Evolutionary conservation across 2,888 invertebrate genomes (phyloP).

Genomic region (Halictus ligatus): DNA sequence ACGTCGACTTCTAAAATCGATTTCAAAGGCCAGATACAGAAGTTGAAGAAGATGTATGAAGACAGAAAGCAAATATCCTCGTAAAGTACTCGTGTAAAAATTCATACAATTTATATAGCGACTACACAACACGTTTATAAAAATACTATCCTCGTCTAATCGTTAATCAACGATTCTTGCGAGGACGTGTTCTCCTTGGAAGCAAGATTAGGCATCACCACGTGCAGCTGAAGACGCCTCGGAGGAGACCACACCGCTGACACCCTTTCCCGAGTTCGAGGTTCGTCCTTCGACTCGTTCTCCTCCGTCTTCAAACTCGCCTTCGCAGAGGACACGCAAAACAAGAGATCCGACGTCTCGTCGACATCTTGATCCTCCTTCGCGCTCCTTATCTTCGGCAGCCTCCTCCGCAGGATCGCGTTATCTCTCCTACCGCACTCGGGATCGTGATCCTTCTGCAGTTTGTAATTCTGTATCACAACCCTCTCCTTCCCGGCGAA

Average conservation of each 20-base stretch:
- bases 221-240: constrained; percentile 84
- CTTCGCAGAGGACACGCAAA: constrained; percentile 20
- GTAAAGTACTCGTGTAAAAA: constrained; percentile 5
- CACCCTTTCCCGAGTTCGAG: constrained; percentile 9
- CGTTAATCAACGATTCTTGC: constrained; percentile 73
- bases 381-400: constrained; percentile 30
- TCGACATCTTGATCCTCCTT: constrained; percentile 19
- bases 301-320: neutral
- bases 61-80: constrained; percentile 17
- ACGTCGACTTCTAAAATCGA: neutral
- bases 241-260: constrained; percentile 69
- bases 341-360: neutral
- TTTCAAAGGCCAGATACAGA: neutral
- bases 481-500: constrained; percentile 56
- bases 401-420: constrained; percentile 24
- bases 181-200: constrained; percentile 74
- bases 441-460: constrained; percentile 57
- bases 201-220: constrained; percentile 78
- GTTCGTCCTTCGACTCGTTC: constrained; percentile 1
- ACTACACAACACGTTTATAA: constrained; percentile 11
- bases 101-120: constrained; percentile 9
- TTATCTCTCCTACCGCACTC: constrained; percentile 42
- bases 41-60: neutral
- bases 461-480: constrained; percentile 65
- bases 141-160: constrained; percentile 48